phyloP scores from a whole-genome alignment of 2,888 invertebrate species.

The Tetragonula carbonaria region DNA sequence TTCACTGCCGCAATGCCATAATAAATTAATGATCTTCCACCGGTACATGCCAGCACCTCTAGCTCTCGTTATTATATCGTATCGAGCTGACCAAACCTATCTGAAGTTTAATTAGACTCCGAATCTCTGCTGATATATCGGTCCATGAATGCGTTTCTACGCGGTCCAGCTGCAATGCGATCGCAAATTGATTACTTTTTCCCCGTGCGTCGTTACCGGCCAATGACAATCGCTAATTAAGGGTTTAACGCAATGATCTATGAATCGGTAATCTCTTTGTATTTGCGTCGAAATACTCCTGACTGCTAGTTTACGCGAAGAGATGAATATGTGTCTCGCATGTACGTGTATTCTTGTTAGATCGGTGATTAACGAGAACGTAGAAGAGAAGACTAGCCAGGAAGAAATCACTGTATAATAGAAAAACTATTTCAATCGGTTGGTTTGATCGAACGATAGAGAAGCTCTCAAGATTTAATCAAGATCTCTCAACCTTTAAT shows the following conservation, averaged over 20 bases:
- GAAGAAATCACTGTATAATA: background rate
- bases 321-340: background rate
- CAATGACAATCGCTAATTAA: conserved; percentile 31
- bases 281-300: too few relatives aligned
- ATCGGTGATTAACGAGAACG: too few relatives aligned
- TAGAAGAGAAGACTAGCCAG: too few relatives aligned
- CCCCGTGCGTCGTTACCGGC: conserved; percentile 1
- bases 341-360: too few relatives aligned
- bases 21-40: conserved; percentile 52
- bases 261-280: background rate
- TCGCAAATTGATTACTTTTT: conserved; percentile 57
- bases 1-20: conserved; percentile 13
- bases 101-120: conserved; percentile 64
- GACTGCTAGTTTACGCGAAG: too few relatives aligned
- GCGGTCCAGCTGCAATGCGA: conserved; percentile 22
- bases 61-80: conserved; percentile 19
- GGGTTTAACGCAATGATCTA: background rate
- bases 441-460: background rate
- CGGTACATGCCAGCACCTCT: conserved; percentile 3
- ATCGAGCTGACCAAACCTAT: conserved; percentile 35
- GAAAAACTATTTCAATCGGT: background rate
- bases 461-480: conserved; percentile 37
- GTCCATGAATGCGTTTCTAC: conserved; percentile 17
- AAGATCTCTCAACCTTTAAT: conserved; percentile 4
- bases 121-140: conserved; percentile 36